Evolutionary conservation across 2,113 vertebrate genomes (phyloP).

Genomic region (Anhinga anhinga): DNA sequence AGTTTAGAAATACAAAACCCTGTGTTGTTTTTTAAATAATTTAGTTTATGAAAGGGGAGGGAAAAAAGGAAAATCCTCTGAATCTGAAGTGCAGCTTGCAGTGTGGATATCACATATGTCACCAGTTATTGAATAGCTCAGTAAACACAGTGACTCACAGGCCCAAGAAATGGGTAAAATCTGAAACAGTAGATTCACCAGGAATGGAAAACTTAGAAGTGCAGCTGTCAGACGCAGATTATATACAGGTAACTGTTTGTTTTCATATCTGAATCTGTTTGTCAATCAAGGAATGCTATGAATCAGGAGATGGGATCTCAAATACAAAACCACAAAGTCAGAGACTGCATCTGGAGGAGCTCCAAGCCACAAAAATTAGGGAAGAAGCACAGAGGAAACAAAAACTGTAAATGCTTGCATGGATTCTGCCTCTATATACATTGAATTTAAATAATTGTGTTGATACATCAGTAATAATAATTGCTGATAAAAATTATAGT

Average conservation of each 20-base stretch:
- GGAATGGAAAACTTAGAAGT: neutral
- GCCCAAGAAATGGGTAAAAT: neutral
- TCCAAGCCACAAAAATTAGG: constrained; percentile 91
- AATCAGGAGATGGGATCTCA: constrained; percentile 82
- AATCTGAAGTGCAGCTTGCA: constrained; percentile 24
- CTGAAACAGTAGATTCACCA: neutral
- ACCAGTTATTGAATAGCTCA: neutral
- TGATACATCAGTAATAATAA: constrained; percentile 71
- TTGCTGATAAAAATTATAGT: constrained; percentile 72
- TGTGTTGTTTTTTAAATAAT: constrained; percentile 50
- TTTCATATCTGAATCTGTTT: constrained; percentile 87
- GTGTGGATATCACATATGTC: neutral
- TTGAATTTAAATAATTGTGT: constrained; percentile 74
- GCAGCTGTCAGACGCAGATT: constrained; percentile 77
- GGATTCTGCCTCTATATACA: constrained; percentile 62
- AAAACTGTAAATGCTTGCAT: constrained; percentile 54
- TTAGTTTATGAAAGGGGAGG: constrained; percentile 25
- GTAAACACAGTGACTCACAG: neutral
- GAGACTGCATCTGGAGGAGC: constrained; percentile 77
- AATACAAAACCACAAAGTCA: constrained; percentile 83
- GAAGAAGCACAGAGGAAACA: constrained; percentile 69
- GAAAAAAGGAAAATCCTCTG: constrained; percentile 10
- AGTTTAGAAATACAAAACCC: constrained; percentile 60
- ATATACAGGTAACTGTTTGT: constrained; percentile 82
- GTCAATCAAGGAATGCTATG: constrained; percentile 82